Evolutionary conservation across 2,888 invertebrate species (phyloP).

Genomic region (Cheilosia soror): DNA sequence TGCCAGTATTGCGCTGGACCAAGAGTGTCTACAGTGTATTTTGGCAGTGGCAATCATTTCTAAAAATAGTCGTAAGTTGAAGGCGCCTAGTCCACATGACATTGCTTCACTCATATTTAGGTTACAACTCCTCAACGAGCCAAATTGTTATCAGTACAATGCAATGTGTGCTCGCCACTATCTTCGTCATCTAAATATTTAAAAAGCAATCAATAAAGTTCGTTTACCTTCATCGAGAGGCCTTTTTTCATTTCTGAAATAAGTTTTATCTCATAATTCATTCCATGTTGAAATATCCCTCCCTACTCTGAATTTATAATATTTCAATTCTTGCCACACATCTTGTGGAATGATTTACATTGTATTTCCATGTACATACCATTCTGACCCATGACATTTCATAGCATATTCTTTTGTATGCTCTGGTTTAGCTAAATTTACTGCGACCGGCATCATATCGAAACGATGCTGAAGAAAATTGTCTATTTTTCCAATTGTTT

Average conservation of each 20-base stretch:
- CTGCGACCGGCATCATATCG: slow-evolving; percentile 13
- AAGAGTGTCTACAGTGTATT: background rate
- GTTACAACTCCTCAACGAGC: background rate
- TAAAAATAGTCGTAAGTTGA: slow-evolving; percentile 8
- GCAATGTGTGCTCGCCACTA: too few species aligned
- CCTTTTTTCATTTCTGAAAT: too few species aligned
- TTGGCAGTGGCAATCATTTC: background rate
- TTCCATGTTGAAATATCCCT: too few species aligned
- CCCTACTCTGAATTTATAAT: too few species aligned
- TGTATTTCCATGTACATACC: background rate
- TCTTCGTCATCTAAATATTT: too few species aligned
- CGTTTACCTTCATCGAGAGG: too few species aligned
- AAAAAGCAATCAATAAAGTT: too few species aligned
- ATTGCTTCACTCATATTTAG: background rate
- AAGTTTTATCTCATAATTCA: too few species aligned
- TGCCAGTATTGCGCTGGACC: background rate
- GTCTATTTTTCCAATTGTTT: slow-evolving; percentile 24
- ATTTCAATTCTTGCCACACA: slow-evolving; percentile 31
- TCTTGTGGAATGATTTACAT: slow-evolving; percentile 8
- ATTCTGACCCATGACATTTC: slow-evolving; percentile 66
- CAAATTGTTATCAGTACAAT: background rate
- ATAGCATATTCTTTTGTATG: slow-evolving; percentile 2
- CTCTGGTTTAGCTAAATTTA: slow-evolving; percentile 13
- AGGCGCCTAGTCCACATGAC: background rate
- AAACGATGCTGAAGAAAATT: slow-evolving; percentile 3